Conservation (phyloP, 2,113 vertebrate species). For the Forbesichthys agassizii region DNA sequence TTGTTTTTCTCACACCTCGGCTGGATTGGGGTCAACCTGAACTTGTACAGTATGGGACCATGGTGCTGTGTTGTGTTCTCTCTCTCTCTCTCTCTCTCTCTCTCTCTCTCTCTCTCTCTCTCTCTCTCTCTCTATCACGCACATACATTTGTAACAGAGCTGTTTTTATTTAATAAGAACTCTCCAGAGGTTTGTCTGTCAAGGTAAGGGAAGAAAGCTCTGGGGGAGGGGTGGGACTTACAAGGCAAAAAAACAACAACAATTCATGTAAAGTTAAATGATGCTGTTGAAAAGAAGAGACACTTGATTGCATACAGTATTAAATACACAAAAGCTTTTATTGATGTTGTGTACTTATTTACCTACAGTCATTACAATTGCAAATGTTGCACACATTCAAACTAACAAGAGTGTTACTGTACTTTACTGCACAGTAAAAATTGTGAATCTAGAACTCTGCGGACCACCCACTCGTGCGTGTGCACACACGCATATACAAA, state of each 20-base stretch:
- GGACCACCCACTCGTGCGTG: background rate
- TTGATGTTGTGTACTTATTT: conserved; percentile 33
- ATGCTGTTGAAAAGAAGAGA: background rate
- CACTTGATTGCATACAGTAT: background rate
- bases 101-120: background rate
- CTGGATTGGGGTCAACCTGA: conserved; percentile 6
- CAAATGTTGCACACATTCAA: conserved; percentile 26
- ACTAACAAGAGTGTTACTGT: conserved; percentile 27
- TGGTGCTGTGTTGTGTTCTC: conserved; percentile 11
- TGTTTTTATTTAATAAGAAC: background rate
- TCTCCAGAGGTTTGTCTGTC: conserved; percentile 12
- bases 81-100: conserved; percentile 12
- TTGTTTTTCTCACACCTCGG: background rate
- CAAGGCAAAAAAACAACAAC: conserved; percentile 6
- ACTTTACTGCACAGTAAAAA: conserved; percentile 18
- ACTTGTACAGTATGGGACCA: background rate
- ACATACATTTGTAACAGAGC: background rate
- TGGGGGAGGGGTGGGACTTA: background rate
- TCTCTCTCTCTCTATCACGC: background rate
- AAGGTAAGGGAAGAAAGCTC: background rate
- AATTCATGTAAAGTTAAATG: background rate
- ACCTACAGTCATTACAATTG: conserved; percentile 27
- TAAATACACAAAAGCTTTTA: conserved; percentile 61
- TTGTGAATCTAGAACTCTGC: background rate
- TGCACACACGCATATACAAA: conserved; percentile 1